Evolutionary conservation across 2,797 vertebrate genomes (phyloP).

Genomic region (Argya squamiceps): DNA sequence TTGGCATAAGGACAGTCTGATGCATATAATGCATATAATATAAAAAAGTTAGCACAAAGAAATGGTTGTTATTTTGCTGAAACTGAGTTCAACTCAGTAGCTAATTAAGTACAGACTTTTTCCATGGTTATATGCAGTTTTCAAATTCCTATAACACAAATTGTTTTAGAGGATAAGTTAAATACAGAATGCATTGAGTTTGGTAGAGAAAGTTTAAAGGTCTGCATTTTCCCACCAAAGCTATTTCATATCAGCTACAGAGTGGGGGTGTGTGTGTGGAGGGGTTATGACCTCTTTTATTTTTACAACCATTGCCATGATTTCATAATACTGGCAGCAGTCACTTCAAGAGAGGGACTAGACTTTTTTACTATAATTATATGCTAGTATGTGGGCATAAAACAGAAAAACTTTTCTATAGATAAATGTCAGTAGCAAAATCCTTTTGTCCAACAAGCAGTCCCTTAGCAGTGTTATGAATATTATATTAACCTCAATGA

Average conservation of each 20-base stretch:
- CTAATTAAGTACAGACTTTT: conserved; percentile 75
- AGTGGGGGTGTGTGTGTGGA: conserved; percentile 80
- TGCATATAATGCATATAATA: conserved; percentile 66
- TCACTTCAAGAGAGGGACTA: conserved; percentile 70
- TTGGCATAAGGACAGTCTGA: conserved; percentile 55
- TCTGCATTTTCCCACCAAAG: conserved; percentile 87
- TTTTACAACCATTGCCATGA: conserved; percentile 83
- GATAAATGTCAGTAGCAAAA: conserved; percentile 78
- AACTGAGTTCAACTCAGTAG: conserved; percentile 50
- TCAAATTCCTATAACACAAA: conserved; percentile 79
- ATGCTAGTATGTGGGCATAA: conserved; percentile 81
- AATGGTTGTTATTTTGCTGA: conserved; percentile 67
- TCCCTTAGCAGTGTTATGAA: conserved; percentile 68
- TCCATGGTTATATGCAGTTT: conserved; percentile 70
- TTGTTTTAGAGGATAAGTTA: conserved; percentile 76
- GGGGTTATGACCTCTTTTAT: conserved; percentile 81
- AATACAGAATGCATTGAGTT: conserved; percentile 79
- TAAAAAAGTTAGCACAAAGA: conserved; percentile 68
- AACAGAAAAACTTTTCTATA: conserved; percentile 79
- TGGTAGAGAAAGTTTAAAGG: conserved; percentile 83
- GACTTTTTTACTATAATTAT: conserved; percentile 79
- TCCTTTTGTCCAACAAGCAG: conserved; percentile 72
- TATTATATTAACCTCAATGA: conserved; percentile 68
- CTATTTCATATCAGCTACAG: conserved; percentile 81
- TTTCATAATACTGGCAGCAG: conserved; percentile 81